Percentiles rank a stretch among this genome's conserved stretches.
phyloP scores from a whole-genome alignment of 1,140 invertebrate genomes.

The Varroa destructor region DNA sequence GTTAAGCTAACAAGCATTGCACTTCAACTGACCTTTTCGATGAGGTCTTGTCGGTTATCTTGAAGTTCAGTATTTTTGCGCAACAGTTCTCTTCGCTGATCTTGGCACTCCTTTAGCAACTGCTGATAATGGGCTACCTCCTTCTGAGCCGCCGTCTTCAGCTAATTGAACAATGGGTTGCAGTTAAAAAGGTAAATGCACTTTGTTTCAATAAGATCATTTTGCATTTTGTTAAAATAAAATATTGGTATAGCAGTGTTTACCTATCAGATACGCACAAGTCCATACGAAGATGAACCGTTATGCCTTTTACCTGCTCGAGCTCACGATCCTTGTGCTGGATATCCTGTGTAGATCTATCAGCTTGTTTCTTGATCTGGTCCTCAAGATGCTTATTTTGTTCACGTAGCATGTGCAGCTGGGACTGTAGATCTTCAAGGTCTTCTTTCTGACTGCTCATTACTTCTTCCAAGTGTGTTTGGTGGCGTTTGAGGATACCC shows the following conservation, averaged over 20 bases:
- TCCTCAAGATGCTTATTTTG: conserved; percentile 18
- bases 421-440: conserved; percentile 14
- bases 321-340: conserved; percentile 2
- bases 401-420: conserved; percentile 5
- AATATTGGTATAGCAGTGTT: no score
- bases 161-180: background rate
- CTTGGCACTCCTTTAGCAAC: conserved; percentile 1
- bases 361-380: background rate
- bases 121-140: conserved; percentile 22
- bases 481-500: conserved; percentile 11
- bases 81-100: conserved; percentile 10
- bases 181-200: no score
- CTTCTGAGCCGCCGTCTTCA: conserved; percentile 5
- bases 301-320: background rate
- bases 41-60: conserved; percentile 9
- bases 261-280: no score
- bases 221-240: no score
- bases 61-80: conserved; percentile 12
- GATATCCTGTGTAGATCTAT: background rate
- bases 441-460: conserved; percentile 12
- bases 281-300: no score
- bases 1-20: no score
- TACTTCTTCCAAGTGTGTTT: background rate
- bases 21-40: conserved; percentile 3
- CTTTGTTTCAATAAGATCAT: no score